Base-by-base conservation (phyloP, 2,113 vertebrate genomes). In the rat (Rattus norvegicus) region DNA sequence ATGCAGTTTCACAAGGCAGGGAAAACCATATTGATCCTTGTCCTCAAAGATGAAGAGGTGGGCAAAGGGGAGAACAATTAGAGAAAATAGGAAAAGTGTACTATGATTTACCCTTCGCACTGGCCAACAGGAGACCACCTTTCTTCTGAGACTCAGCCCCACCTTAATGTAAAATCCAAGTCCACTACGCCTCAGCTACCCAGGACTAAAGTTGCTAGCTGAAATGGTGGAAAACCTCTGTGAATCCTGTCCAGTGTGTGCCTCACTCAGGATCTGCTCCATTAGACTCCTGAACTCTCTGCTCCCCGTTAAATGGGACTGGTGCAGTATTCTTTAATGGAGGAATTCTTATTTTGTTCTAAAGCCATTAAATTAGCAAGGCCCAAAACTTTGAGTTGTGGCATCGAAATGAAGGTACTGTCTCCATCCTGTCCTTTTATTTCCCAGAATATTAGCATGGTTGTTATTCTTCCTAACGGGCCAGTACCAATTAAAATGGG, bases 271-370 rank as follows among this genome's bases (percentile, higher is more conserved):
- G 70, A 28, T 83, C 67, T 65, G 84, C 8, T 72, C 39, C 12
- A n/a, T 75, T 67, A 63, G 49, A 61, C 36, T 95, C 20, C 24
- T 91, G 8, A 8, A 63, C 33, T 65, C 30, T 85, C 22, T 28
- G 22, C 16, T 95, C 54, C 26, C 17, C 16, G 16, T 76, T 92
- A 69, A 90, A n/a, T 91, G 72, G 30, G 22, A 63, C 36, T 22
- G 10, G 56, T 10, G 5, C 2, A 88, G 4, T 10, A 24, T 69
- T 83, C 47, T 67, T 87, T 63, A 80, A 39, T 80, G 7, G 39
- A 73, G 73, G 30, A 89, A 69, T 85, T 93, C 61, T 85, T 94
- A 84, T 22, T 63, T 80, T 22, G 7, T 73, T 36, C 19, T 36
- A 73, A 83, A 92, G 4, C 3, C 43, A 94, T 22, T 89, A 33